Conservation (phyloP, 2,888 invertebrate species). For the Acleris emargana region DNA sequence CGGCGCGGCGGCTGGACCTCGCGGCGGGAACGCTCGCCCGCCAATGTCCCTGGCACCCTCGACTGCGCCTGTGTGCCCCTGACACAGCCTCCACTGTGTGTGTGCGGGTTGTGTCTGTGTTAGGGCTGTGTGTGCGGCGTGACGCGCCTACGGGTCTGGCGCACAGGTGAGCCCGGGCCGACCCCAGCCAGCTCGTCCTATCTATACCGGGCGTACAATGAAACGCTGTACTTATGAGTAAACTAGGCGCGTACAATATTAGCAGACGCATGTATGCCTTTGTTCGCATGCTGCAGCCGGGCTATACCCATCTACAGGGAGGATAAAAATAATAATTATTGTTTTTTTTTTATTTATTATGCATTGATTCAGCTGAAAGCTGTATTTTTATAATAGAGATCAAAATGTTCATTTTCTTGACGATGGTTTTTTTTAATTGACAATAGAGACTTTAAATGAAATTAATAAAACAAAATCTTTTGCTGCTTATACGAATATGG, state of each 20-base stretch:
- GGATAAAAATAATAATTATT: too few species aligned
- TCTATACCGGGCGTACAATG: conserved; percentile 74
- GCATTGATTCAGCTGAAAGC: too few species aligned
- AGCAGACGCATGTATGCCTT: conserved; percentile 55
- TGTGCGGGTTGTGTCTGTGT: conserved; percentile 28
- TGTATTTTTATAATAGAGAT: too few species aligned
- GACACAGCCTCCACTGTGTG: conserved; percentile 32
- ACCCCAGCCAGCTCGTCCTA: conserved; percentile 66
- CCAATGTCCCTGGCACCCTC: conserved; percentile 64
- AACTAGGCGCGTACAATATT: conserved; percentile 71
- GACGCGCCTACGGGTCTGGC: conserved; percentile 74
- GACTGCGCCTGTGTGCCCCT: conserved; percentile 41
- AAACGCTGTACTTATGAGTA: conserved; percentile 63
- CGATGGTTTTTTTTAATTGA: too few species aligned
- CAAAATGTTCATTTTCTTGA: too few species aligned
- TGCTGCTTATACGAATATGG: too few species aligned
- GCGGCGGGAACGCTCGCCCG: conserved; percentile 80
- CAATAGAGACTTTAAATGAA: too few species aligned
- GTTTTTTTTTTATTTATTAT: too few species aligned
- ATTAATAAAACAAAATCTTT: too few species aligned
- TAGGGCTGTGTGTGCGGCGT: conserved; percentile 50
- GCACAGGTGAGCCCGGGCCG: conserved; percentile 78
- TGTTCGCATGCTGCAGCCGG: conserved; percentile 45
- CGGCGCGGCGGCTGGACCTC: conserved; percentile 66
- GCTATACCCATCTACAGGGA: too few species aligned